phyloP scores from a whole-genome alignment of 2,888 invertebrate species.

The Xiphydria camelus region DNA sequence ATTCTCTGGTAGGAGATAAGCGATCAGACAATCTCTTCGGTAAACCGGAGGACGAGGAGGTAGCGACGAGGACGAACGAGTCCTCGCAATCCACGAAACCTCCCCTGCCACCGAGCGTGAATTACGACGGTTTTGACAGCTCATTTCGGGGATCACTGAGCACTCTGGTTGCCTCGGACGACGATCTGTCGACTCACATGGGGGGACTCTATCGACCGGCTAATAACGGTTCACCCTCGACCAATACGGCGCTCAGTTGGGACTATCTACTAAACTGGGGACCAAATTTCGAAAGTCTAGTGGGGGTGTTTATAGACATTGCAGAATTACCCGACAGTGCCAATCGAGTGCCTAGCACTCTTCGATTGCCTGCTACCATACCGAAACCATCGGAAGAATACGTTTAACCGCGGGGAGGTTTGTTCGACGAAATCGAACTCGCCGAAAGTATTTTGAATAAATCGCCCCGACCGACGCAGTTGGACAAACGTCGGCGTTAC shows the following conservation, averaged over 20 bases:
- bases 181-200: conserved; percentile 81
- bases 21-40: conserved; percentile 66
- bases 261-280: conserved; percentile 96
- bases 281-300: conserved; percentile 92
- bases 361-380: conserved; percentile 76
- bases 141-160: conserved; percentile 93
- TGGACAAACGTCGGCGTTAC: no score
- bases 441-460: no score
- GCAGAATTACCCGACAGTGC: conserved; percentile 83
- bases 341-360: conserved; percentile 72
- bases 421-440: neutral
- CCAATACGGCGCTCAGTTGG: conserved; percentile 79
- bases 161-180: conserved; percentile 91
- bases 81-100: conserved; percentile 62
- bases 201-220: conserved; percentile 80
- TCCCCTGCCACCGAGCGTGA: conserved; percentile 71
- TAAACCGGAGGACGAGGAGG: conserved; percentile 62
- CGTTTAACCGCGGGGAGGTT: conserved; percentile 62
- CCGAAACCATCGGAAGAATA: conserved; percentile 90
- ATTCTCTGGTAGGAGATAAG: conserved; percentile 80
- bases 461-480: no score
- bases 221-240: conserved; percentile 73
- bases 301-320: conserved; percentile 95
- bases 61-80: conserved; percentile 56
- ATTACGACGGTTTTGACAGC: conserved; percentile 90